Conservation (phyloP, 2,888 invertebrate species). For the Ferrisia virgata region DNA sequence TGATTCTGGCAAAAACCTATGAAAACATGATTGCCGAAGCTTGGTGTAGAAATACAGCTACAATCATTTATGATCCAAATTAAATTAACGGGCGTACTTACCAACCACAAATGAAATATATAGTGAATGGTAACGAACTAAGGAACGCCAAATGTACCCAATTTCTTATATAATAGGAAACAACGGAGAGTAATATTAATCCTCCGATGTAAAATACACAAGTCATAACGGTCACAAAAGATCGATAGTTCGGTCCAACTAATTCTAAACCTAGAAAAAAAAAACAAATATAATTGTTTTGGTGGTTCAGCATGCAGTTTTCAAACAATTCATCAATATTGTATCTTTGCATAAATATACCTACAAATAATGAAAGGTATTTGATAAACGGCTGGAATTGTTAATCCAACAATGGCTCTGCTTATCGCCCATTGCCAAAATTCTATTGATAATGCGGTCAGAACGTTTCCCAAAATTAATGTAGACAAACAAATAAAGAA, state of each 20-base stretch:
- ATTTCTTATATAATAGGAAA: conserved; percentile 80
- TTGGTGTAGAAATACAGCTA: too few relatives aligned
- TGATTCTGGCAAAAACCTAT: conserved; percentile 82
- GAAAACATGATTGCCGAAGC: too few relatives aligned
- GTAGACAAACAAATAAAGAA: conserved; percentile 82
- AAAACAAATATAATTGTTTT: not conserved
- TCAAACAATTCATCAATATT: too few relatives aligned
- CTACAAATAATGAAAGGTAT: conserved; percentile 92
- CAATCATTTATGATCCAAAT: too few relatives aligned
- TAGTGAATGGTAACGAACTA: conserved; percentile 79
- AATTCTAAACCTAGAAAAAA: conserved; percentile 72
- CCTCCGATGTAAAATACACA: conserved; percentile 87
- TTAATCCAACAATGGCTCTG: conserved; percentile 79
- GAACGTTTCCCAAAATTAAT: conserved; percentile 73
- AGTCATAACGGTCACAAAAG: conserved; percentile 88
- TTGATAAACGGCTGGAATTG: conserved; percentile 89
- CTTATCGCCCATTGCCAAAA: conserved; percentile 82
- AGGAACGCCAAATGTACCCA: conserved; percentile 78
- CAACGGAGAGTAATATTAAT: conserved; percentile 73
- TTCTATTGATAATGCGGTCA: conserved; percentile 73
- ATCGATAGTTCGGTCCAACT: conserved; percentile 85
- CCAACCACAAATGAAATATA: conserved; percentile 81
- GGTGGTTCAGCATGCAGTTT: too few relatives aligned
- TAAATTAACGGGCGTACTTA: conserved; percentile 51
- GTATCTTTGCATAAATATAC: conserved; percentile 51